Base-by-base conservation (phyloP, 2,113 vertebrate species). In the Azemiops feae region DNA sequence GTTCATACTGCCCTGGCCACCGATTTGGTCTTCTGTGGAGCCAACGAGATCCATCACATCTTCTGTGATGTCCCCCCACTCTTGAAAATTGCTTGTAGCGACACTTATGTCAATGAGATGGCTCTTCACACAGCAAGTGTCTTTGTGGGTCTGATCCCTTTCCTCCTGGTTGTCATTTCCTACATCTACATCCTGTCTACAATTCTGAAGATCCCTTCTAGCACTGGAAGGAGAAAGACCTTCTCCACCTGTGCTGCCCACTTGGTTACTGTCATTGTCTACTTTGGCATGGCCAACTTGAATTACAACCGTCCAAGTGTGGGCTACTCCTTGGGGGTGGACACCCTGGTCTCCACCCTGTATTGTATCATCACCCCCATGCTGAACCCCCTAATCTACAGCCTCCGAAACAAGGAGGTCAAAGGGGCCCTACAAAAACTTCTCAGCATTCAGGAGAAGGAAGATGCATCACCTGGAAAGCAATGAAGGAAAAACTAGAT, bases 51-150 rank as follows among this genome's bases (percentile, higher is more conserved):
- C 34, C 93, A 95, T 54, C 95, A 96, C 18, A 95, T 97, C 87
- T 95, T 93, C 93, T 95, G 95, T 16, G 94, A 96, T 5, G 85
- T 95, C n/a, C 94, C 91, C 2, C 95, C 94, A 0, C 45, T 96
- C 10, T 69, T 96, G 3, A 94, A 94, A 30, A 90, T 94, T 1
- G 52, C 94, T 6, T 96, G 93, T 39, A 94, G 94, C 11, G 94
- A 97, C 11, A 94, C 64, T 0, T 50, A 57, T 3, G 1, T 89
- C 87, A 92, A 89, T 1, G 92, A 92, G 64, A n/a, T 92, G 3
- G 7, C 18, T 2, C 52, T 92, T 0, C 92, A 92, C 2, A 3
- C 25, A 11, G 64, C 92, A 39, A 0, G 43, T 11, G 47, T 96
- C 86, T 64, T 95, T 81, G 91, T 94, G 16, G 94, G 94, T 14